phyloP scores from a whole-genome alignment of 1,140 invertebrate species.

The Tetramorium parvispinum region DNA sequence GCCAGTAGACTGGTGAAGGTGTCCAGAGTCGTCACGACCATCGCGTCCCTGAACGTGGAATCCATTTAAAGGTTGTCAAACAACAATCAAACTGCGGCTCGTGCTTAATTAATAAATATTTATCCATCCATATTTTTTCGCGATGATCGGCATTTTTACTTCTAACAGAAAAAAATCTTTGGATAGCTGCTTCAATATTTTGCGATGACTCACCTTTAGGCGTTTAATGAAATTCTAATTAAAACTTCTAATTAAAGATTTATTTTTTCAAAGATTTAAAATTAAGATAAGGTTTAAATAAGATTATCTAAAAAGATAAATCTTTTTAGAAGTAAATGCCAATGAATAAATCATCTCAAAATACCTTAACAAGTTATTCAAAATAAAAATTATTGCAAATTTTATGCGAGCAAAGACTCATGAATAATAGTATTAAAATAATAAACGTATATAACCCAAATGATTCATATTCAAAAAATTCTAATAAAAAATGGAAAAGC shows the following conservation, averaged over 20 bases:
- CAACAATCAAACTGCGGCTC: not conserved
- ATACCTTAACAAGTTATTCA: not conserved
- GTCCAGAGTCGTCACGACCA: constrained; percentile 91
- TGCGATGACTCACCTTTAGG: too few relatives aligned
- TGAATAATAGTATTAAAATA: not conserved
- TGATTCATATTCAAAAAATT: constrained; percentile 49
- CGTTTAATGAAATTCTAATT: too few relatives aligned
- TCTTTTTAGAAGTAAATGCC: not conserved
- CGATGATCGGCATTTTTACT: not conserved
- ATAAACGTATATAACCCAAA: not conserved
- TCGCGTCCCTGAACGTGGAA: constrained; percentile 87
- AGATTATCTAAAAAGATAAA: too few relatives aligned
- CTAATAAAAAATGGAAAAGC: not conserved
- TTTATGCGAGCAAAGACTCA: too few relatives aligned
- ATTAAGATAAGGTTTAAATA: too few relatives aligned
- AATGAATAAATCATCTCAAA: not conserved
- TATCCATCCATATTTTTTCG: not conserved
- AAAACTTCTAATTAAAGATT: too few relatives aligned
- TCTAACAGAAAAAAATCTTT: not conserved
- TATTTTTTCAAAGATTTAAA: too few relatives aligned
- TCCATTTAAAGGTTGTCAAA: not conserved
- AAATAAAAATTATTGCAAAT: too few relatives aligned
- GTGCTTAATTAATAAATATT: constrained; percentile 2
- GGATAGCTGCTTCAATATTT: too few relatives aligned
- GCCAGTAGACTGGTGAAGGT: constrained; percentile 94